phyloP scores from a whole-genome alignment of 2,797 vertebrate species.

The Syndactyla subalaris region DNA sequence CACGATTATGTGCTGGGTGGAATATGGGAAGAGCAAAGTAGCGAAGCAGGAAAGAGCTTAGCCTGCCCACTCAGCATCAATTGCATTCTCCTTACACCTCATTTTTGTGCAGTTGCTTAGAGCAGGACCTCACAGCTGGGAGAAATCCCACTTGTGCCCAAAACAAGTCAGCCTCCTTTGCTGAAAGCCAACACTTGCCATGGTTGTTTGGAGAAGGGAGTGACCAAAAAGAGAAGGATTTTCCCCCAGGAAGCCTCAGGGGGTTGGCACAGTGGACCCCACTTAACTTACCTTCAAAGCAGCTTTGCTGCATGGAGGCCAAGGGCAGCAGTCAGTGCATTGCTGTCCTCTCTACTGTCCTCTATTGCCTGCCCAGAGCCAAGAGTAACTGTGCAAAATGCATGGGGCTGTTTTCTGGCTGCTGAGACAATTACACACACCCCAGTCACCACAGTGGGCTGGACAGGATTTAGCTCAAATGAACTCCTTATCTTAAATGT shows the following conservation, averaged over 20 bases:
- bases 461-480: background rate
- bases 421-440: background rate
- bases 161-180: background rate
- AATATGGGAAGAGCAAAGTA: background rate
- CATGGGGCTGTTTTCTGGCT: background rate
- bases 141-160: background rate
- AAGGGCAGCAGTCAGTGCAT: background rate
- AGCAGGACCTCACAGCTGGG: background rate
- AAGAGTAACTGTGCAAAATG: background rate
- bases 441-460: background rate
- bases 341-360: background rate
- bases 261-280: background rate
- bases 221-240: background rate
- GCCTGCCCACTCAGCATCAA: rapidly evolving
- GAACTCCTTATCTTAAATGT: background rate
- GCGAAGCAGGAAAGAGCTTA: background rate
- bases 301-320: background rate
- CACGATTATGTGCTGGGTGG: background rate
- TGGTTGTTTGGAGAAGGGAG: background rate
- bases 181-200: background rate
- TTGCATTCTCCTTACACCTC: background rate
- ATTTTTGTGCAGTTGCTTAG: background rate
- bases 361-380: background rate
- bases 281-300: background rate
- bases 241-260: background rate